Evolutionary conservation across 2,888 invertebrate species (phyloP), one percentile per base, ranked within the genome.

Genomic region (Dorcus parallelipipedus): DNA sequence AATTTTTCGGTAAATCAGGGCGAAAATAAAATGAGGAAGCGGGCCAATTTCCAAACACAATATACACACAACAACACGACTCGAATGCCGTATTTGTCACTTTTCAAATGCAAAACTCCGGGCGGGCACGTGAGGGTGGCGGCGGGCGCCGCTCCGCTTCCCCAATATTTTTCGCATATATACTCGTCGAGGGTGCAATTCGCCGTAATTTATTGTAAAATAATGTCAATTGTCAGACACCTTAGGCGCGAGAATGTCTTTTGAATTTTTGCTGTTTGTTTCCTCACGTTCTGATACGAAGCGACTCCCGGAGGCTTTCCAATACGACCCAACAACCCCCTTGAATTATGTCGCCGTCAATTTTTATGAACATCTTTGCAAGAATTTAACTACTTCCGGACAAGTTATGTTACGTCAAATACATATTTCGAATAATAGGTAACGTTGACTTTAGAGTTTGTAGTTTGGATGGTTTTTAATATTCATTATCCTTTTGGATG

Each of bases 121-220:
- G 40, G 41, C n/a, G n/a, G 10, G 41, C 40, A 10, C 9, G 40
- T 9, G 40, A 10, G 40, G 40, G 40, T n/a, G 56, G 61, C 56
- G 50, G 42, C 51, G 50, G 54, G 58, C 52, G 54, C 20, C 38
- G 53, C 39, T 9, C n/a, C 47, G 47, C 33, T 67, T 61, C 66
- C 66, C 68, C 68, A 69, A 73, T 73, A 72, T 72, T 71, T 71
- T 69, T 70, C 72, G 69, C 71, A 69, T 64, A 70, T 72, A 72
- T 71, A 68, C 70, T 67, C 73, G 73, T 72, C 73, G 64, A 64
- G 76, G 76, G 75, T 68, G 69, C 74, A 71, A 74, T 76, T 75
- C 69, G 61, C 58, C 64, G 72, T 75, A 73, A 76, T 76, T 75
- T 76, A 76, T 75, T 69, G 74, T 71, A 67, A 71, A 76, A 76